Base-by-base conservation (phyloP, 2,888 invertebrate species). In the Pheosia gnoma region DNA sequence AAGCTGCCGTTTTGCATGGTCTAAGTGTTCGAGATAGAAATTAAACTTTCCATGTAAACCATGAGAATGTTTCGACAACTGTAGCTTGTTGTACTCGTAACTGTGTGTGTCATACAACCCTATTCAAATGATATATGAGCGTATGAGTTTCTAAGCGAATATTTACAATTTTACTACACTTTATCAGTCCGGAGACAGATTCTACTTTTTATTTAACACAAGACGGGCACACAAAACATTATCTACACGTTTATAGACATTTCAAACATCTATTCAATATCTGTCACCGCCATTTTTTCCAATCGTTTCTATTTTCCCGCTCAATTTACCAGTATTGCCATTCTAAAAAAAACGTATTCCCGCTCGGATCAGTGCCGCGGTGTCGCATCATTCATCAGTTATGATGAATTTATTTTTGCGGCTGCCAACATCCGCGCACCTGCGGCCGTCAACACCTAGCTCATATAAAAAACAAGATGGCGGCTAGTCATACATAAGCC, bases 341-440 rank as follows among this genome's bases (percentile, higher is more conserved):
- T 54, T 52, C 37, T 65, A 74, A 75, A 75, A 81, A 77, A 78
- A 73, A 25, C 25, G 56, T 59, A 66, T 70, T 73, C 70, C 71
- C 67, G 70, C 65, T 67, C 70, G 58, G 57, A 66, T 67, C 70
- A 60, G 68, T 70, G 68, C 7, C 9, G 67, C 71, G 72, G 70
- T 65, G 74, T 76, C 77, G 66, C 68, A 68, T 71, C 80, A 84
- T 89, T 75, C 71, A 85, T 89, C 87, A 87, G 80, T 67, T 76
- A 82, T 88, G 86, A 88, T 88, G 76, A 81, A 86, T 87, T 80
- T 83, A 83, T 75, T 61, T 68, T 72, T 66, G 61, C 84, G 79
- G 81, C 83, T 81, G 84, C 83, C 80, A 77, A 79, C 84, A 85
- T 87, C 83, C 85, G 82, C 71, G 77, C 89, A 88, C 88, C 82